Conservation (phyloP, 2,113 vertebrate species). For the Grammomys dolichurus region DNA sequence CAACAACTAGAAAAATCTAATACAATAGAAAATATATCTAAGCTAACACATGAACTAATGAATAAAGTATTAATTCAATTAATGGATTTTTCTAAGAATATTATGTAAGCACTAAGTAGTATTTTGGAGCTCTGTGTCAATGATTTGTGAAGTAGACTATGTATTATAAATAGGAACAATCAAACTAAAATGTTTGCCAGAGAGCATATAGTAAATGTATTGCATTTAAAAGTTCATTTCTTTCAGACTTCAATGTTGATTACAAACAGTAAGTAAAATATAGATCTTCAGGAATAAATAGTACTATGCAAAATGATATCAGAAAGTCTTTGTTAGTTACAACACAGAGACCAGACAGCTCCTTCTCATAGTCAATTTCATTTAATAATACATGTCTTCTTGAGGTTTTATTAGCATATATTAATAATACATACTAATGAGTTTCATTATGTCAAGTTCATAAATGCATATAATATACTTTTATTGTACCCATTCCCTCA, state of each 20-base stretch:
- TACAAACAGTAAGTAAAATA: neutral
- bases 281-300: neutral
- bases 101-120: slow-evolving; percentile 26
- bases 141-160: slow-evolving; percentile 37
- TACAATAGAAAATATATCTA: slow-evolving; percentile 54
- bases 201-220: neutral
- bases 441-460: neutral
- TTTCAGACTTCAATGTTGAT: neutral
- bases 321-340: neutral
- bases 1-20: slow-evolving; percentile 55
- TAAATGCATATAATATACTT: neutral
- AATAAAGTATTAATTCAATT: slow-evolving; percentile 60
- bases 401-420: neutral
- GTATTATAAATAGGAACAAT: neutral
- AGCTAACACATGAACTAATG: slow-evolving; percentile 51
- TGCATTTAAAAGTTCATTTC: neutral
- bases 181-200: neutral
- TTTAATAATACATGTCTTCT: neutral
- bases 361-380: neutral
- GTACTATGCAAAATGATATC: neutral
- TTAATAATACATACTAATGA: neutral
- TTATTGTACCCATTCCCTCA: neutral
- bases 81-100: slow-evolving; percentile 31
- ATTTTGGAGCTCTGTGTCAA: slow-evolving; percentile 23
- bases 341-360: neutral